Evolutionary conservation across 1,140 invertebrate species (phyloP), one percentile per base, ranked within the genome.

Genomic region (Drosophila funebris): DNA sequence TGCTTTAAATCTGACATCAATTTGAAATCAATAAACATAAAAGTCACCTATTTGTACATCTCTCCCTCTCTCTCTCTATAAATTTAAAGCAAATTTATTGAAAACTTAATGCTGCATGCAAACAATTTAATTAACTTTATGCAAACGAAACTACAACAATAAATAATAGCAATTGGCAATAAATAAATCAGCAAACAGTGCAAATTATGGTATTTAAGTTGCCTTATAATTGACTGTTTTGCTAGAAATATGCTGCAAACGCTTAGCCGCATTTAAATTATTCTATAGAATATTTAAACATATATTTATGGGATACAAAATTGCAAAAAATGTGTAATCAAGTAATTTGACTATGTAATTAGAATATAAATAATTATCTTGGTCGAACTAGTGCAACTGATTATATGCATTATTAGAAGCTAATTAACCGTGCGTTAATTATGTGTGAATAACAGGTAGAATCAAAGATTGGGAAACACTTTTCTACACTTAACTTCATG

Each of bases 121-220:
- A 78, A 78, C 74, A 75, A 76, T 76, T 87, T 76, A 7, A 4
- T 79, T 87, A 73, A 78, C 69, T 87, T 78, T 81, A 74, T 69
- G 62, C 77, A 67, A 76, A 77, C 64, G 27, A 52, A 54, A 54
- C 22, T 48, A 69, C 39, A 53, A 20, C 13, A 50, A 53, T 64
- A 73, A 72, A 74, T 50, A 62, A 60, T 60, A 74, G 36, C 66
- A 76, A 81, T 72, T 60, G 63, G 64, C 64, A 31, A 53, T 24
- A 41, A 37, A 52, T 14, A 18, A 20, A 13, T 31, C 8, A 46
- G 22, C 22, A 27, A 48, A 11, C 2, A 29, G 7, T 22, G 6
- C 24, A 31, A 53, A 48, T 33, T 46, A 66, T 13, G 7, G 6
- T 54, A 29, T 16, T 16, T 11, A 41, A 20, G 24, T 5, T 27